Evolutionary conservation across 2,888 invertebrate genomes (phyloP).

Genomic region (Lissocephala sabroskyi): DNA sequence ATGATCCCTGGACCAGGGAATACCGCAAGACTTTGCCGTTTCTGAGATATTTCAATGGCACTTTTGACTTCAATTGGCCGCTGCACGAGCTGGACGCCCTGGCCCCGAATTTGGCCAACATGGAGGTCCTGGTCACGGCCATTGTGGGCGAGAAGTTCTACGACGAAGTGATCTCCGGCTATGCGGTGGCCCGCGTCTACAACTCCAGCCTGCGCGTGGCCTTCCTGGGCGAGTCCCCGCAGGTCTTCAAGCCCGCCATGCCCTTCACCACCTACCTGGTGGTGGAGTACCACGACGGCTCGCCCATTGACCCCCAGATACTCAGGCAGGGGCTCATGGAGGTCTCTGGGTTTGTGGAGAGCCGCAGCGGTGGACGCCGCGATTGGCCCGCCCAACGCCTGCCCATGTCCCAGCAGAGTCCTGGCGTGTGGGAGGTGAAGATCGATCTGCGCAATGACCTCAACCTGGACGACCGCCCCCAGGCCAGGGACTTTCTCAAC

Average conservation of each 20-base stretch:
- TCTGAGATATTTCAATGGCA: constrained; percentile 88
- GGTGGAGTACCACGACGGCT: constrained; percentile 93
- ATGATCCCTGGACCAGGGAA: constrained; percentile 67
- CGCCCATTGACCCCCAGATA: constrained; percentile 79
- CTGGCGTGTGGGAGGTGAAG: constrained; percentile 87
- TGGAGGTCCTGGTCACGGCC: constrained; percentile 88
- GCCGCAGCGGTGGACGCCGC: constrained; percentile 78
- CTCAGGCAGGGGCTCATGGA: constrained; percentile 79
- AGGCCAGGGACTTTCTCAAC: constrained; percentile 78
- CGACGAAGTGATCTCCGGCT: constrained; percentile 87
- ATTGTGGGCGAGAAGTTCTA: constrained; percentile 90
- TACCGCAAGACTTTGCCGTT: constrained; percentile 78
- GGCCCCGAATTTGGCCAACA: constrained; percentile 76
- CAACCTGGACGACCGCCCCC: constrained; percentile 75
- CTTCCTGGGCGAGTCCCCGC: constrained; percentile 91
- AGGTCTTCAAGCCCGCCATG: constrained; percentile 96
- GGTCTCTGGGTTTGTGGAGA: constrained; percentile 78
- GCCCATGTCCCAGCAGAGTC: constrained; percentile 78
- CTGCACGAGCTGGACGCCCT: constrained; percentile 79
- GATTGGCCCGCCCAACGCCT: constrained; percentile 77
- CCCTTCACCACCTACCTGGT: constrained; percentile 90
- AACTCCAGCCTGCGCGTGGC: constrained; percentile 88
- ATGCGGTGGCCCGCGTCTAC: constrained; percentile 88
- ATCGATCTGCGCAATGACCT: constrained; percentile 81
- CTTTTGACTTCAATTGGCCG: constrained; percentile 89